Evolutionary conservation across 2,113 vertebrate genomes (phyloP), one percentile per base, ranked within the genome.

Genomic region (Dromas ardeola): DNA sequence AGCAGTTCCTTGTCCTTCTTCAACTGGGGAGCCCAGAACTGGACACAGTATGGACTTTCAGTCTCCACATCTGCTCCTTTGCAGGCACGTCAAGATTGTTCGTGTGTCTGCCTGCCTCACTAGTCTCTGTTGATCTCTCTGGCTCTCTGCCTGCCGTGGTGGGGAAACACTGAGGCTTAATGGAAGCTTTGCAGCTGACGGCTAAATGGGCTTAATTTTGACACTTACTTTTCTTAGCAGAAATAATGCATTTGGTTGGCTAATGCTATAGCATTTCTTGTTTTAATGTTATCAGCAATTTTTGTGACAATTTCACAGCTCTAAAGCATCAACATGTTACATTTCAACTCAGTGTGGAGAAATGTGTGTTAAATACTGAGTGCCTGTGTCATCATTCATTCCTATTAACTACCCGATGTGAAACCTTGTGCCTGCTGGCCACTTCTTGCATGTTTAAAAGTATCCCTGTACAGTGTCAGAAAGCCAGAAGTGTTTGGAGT

Each of bases 201-300:
- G 81, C 74, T 94, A 73, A 86, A 82, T 53, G 90, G 78, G 74
- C 58, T 83, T 73, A 15, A 70, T 88, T 86, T 77, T 81, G 81
- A 43, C 40, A 26, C 67, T 63, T 65, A 36, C 19, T 15, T 63
- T 67, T 63, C 66, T 29, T 22, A 66, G 71, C 62, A 32, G 85
- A 66, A 77, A 32, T 9, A 58, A 18, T 1, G 11, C 22, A 3
- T 65, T 56, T 69, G 53, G 66, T 73, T 76, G 80, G 65, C 16
- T 6, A 11, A 30, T 22, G 40, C 40, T 5, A 2, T 25, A 47
- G 70, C 40, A 1, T 45, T 93, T 32, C 90, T 66, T 49, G 22
- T n/a, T 62, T 78, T 62, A 50, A 80, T 1, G 0, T 21, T 47
- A 58, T 53, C 76, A 80, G 90, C 58, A 32, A 11, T 23, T 86